These are phyloP conservation scores for Ecliptopera silaceata DNA, from an alignment of 2,888 invertebrate genomes.

Conservation along the genomic window DNA sequence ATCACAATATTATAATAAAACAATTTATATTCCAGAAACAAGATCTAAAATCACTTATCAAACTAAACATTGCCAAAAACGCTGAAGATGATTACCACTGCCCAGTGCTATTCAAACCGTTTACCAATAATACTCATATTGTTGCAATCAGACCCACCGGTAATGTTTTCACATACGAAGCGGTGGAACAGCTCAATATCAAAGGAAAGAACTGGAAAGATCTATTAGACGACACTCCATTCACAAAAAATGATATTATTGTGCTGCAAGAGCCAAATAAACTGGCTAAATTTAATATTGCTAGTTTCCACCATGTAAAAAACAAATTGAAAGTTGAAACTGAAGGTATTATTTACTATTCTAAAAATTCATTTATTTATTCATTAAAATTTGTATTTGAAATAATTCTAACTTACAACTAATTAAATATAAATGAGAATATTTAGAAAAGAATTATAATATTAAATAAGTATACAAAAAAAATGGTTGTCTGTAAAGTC, in stretches of 20 bases:
- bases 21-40: conserved; percentile 82
- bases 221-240: conserved; percentile 94
- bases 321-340: conserved; percentile 94
- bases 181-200: conserved; percentile 97
- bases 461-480: too few relatives aligned
- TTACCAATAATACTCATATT: conserved; percentile 97
- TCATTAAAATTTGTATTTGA: too few relatives aligned
- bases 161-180: conserved; percentile 97
- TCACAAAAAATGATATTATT: conserved; percentile 94
- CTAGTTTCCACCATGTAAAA: conserved; percentile 96
- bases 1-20: not conserved
- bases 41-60: conserved; percentile 91
- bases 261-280: conserved; percentile 95
- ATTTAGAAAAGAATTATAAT: too few relatives aligned
- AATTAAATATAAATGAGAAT: too few relatives aligned
- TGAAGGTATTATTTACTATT: conserved; percentile 83
- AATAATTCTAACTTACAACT: too few relatives aligned
- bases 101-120: conserved; percentile 95
- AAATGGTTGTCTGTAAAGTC: too few relatives aligned
- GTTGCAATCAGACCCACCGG: conserved; percentile 95
- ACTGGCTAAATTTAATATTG: conserved; percentile 96
- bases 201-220: conserved; percentile 98
- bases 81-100: conserved; percentile 93
- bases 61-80: conserved; percentile 95
- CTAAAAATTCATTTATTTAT: too few relatives aligned